Conservation (phyloP, 2,797 vertebrate species). For the Morelia viridis region DNA sequence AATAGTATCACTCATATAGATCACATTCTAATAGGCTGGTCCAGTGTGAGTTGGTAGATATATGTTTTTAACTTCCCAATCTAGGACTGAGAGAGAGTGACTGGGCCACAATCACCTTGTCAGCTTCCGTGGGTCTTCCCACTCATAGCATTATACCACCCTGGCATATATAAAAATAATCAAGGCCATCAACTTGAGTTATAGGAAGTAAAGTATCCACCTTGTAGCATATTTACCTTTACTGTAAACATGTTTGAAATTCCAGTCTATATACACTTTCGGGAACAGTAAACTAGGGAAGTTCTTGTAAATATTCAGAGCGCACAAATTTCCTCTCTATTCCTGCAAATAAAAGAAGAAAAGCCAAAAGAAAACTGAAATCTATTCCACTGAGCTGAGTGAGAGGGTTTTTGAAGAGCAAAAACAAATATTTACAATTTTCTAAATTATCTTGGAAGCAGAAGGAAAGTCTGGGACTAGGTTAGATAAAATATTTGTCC, state of each 20-base stretch:
- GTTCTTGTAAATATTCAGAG: background rate
- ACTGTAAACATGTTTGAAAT: background rate
- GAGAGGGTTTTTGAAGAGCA: background rate
- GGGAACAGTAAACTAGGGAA: background rate
- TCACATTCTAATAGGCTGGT: background rate
- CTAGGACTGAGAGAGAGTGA: background rate
- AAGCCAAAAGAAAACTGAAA: background rate
- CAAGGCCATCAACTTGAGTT: background rate
- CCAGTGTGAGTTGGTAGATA: background rate
- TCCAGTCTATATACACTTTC: background rate
- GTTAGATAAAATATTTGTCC: background rate
- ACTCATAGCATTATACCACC: background rate
- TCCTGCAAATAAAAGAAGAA: background rate
- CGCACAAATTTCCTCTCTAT: background rate
- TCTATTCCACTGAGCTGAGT: background rate
- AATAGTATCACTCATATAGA: background rate
- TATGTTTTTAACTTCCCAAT: background rate
- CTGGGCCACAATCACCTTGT: background rate
- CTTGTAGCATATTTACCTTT: background rate
- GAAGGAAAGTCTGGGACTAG: background rate
- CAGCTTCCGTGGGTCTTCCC: background rate
- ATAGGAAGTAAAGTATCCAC: background rate
- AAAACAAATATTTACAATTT: conserved; percentile 1
- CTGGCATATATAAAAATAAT: background rate
- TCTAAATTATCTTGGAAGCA: background rate